Percentiles rank a stretch among this genome's conserved stretches.
Conservation (phyloP, 2,797 vertebrate species). For the Sebastes paucispinis region DNA sequence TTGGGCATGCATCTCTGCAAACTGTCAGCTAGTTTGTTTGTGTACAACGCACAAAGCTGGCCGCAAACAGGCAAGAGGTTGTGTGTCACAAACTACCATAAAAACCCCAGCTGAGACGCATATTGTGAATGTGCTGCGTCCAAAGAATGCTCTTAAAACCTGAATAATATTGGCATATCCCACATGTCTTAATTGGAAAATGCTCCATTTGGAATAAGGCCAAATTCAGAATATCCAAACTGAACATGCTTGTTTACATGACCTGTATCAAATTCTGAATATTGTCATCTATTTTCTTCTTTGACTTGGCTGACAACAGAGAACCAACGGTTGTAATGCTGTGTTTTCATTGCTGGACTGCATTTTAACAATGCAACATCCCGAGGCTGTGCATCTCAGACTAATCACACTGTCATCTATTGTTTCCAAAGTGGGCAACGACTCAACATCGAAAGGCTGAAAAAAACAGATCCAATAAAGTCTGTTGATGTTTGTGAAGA, state of each 20-base stretch:
- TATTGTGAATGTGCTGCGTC: neutral
- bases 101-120: too few species aligned
- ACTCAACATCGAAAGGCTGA: slow-evolving; percentile 6
- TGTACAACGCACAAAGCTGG: too few species aligned
- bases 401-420: slow-evolving; percentile 59
- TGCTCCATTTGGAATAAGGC: neutral
- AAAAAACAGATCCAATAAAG: neutral
- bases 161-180: neutral
- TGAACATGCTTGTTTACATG: neutral
- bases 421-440: slow-evolving; percentile 19
- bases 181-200: neutral
- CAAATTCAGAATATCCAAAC: neutral
- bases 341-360: neutral
- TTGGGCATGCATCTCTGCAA: too few species aligned
- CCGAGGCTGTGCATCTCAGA: slow-evolving; percentile 74
- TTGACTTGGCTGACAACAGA: neutral
- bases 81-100: too few species aligned
- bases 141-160: too few species aligned
- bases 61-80: too few species aligned
- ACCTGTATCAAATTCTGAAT: neutral
- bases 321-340: neutral
- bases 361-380: slow-evolving; percentile 20
- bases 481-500: neutral
- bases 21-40: too few species aligned
- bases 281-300: neutral